A percentile compares a stretch with the other conserved stretches of the same genome.
Evolutionary conservation across 23 tunicate species (phyloP).

Genomic region (Trididemnum clinides): DNA sequence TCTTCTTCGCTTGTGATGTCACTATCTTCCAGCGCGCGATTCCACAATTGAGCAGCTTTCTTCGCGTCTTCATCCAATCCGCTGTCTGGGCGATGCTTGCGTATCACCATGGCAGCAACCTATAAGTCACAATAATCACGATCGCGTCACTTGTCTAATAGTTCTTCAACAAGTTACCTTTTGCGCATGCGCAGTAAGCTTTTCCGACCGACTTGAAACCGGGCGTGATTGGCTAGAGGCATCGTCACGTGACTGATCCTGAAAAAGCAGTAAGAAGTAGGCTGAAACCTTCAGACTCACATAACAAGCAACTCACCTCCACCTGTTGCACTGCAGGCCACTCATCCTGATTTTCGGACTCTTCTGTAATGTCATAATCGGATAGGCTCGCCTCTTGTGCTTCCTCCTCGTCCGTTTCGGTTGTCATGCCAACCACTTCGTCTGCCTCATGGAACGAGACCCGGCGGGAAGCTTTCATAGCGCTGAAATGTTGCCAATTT

Average conservation of each 20-base stretch:
- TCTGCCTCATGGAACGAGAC: slow-evolving; percentile 41
- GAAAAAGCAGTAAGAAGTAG: too few relatives aligned
- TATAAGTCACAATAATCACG: background rate
- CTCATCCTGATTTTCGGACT: slow-evolving; percentile 34
- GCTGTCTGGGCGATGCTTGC: slow-evolving; percentile 72
- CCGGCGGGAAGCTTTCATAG: background rate
- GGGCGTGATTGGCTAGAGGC: slow-evolving; percentile 59
- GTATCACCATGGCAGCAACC: slow-evolving; percentile 76
- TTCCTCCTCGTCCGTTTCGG: slow-evolving; percentile 43
- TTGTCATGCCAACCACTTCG: slow-evolving; percentile 7
- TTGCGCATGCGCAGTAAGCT: slow-evolving; percentile 87
- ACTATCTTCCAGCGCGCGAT: slow-evolving; percentile 30
- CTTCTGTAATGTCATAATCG: slow-evolving; percentile 44
- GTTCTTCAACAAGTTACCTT: slow-evolving; percentile 38
- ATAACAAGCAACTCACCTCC: background rate
- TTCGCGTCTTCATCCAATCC: slow-evolving; percentile 84
- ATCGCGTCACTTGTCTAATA: too few relatives aligned
- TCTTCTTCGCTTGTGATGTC: slow-evolving; percentile 10
- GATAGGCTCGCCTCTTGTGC: slow-evolving; percentile 1
- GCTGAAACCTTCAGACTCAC: too few relatives aligned
- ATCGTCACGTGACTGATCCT: background rate
- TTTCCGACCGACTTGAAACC: slow-evolving; percentile 81
- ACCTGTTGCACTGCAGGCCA: slow-evolving; percentile 62
- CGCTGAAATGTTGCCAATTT: too few relatives aligned
- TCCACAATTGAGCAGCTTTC: slow-evolving; percentile 83